Conservation (phyloP, 1,140 invertebrate genomes). For the Sinella curviseta region DNA sequence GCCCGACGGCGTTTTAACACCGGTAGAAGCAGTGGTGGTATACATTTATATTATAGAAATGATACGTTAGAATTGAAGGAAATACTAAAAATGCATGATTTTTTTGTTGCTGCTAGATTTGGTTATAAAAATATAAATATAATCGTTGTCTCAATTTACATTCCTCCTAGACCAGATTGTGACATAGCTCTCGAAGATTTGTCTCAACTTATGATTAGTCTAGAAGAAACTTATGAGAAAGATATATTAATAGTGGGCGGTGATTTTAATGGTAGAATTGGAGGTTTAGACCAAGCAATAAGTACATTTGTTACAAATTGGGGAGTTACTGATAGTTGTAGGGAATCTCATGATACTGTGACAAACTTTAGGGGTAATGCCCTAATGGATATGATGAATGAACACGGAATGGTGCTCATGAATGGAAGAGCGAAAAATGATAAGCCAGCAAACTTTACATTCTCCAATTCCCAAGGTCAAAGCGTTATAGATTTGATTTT, state of each 20-base stretch:
- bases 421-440: background rate
- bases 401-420: background rate
- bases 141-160: background rate
- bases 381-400: background rate
- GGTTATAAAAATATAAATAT: background rate
- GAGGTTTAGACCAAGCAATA: background rate
- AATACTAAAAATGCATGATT: background rate
- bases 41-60: background rate
- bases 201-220: background rate
- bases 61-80: background rate
- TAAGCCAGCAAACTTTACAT: background rate
- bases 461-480: slow-evolving; percentile 14
- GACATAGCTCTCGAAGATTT: background rate
- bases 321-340: background rate
- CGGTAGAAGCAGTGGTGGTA: background rate
- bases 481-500: slow-evolving; percentile 39
- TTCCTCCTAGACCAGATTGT: background rate
- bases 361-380: background rate
- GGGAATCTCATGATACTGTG: background rate
- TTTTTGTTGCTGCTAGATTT: background rate
- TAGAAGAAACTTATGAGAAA: background rate
- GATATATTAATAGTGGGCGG: background rate
- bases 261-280: background rate
- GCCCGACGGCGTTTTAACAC: background rate
- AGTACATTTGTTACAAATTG: background rate